Evolutionary conservation across 2,888 invertebrate species (phyloP), one percentile per base, ranked within the genome.

Genomic region (Eupeodes luniger): DNA sequence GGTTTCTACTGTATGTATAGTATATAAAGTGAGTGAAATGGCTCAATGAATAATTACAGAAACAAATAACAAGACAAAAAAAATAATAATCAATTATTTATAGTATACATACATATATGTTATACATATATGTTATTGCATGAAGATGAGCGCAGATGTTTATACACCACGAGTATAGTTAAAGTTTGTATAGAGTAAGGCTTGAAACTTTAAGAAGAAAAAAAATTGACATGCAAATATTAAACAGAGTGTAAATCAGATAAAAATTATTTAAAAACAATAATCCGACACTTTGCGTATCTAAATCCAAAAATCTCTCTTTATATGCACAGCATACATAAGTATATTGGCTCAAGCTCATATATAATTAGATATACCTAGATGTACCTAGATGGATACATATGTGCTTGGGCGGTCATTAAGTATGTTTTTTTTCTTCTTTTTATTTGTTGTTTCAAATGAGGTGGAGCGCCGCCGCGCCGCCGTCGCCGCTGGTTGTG

Each of bases 171-270:
- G 6, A 19, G 55, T 53, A 16, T n/a, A n/a, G 6, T 27, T 27
- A 27, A 27, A 27, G 6, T 16, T 12, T 19, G 12, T 55, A 27
- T 12, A 40, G 27, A 14, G 47, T 9, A 27, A 57, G 14, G 6
- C n/a, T 59, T 59, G 55, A 19, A 40, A 11, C 4, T 55, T 55
- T 6, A 4, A 12, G 47, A 57, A 19, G 57, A 36, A 53, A 61
- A 49, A 44, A 64, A 40, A 61, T 69, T 74, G 72, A 78, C 85
- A 85, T 88, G 88, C 72, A 84, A 84, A 84, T 87, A 75, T 16
- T 75, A 84, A 88, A 84, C 88, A 85, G 85, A 88, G 75, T 88
- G 88, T 85, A 88, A 85, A 88, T 88, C 88, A 78, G 85, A 85
- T 88, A 88, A 85, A 69, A 80, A 57, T 76, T 72, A 55, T 72